Evolutionary conservation across 2,888 invertebrate genomes (phyloP).

Genomic region (Neocrepidodera transversa): DNA sequence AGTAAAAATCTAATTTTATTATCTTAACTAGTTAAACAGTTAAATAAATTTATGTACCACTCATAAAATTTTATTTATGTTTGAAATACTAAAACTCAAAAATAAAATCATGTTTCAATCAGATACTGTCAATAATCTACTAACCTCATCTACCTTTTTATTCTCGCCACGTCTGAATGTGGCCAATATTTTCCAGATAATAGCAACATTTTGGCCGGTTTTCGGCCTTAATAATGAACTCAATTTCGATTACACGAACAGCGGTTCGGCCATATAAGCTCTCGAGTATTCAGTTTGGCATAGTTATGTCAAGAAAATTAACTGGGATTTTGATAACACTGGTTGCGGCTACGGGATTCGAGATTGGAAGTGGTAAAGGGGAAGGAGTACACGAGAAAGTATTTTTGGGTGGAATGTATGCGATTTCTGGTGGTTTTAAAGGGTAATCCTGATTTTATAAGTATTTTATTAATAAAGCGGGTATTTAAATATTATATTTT

Average conservation of each 20-base stretch:
- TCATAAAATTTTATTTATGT: too few species aligned
- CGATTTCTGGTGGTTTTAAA: constrained; percentile 15
- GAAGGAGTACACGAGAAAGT: background rate
- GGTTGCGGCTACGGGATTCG: constrained; percentile 7
- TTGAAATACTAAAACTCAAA: too few species aligned
- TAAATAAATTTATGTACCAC: too few species aligned
- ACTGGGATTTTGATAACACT: constrained; percentile 32
- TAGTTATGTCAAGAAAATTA: constrained; percentile 46
- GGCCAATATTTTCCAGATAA: constrained; percentile 29
- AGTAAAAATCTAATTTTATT: too few species aligned
- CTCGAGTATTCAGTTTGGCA: constrained; percentile 45
- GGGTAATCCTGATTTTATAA: constrained; percentile 9
- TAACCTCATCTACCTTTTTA: constrained; percentile 19
- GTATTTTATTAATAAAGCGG: too few species aligned
- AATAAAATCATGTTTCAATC: too few species aligned
- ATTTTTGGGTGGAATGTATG: constrained; percentile 6
- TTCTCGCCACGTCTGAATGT: constrained; percentile 20
- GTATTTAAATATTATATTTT: too few species aligned
- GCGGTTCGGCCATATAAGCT: constrained; percentile 44
- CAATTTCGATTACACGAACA: constrained; percentile 50
- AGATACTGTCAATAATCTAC: constrained; percentile 5
- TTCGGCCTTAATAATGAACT: constrained; percentile 49
- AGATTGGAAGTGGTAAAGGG: background rate
- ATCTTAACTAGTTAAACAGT: too few species aligned
- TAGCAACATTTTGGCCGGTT: constrained; percentile 33